Percentiles rank a stretch among this genome's conserved stretches.
Conservation (phyloP, 1,140 invertebrate genomes). For the Chionoecetes opilio region DNA sequence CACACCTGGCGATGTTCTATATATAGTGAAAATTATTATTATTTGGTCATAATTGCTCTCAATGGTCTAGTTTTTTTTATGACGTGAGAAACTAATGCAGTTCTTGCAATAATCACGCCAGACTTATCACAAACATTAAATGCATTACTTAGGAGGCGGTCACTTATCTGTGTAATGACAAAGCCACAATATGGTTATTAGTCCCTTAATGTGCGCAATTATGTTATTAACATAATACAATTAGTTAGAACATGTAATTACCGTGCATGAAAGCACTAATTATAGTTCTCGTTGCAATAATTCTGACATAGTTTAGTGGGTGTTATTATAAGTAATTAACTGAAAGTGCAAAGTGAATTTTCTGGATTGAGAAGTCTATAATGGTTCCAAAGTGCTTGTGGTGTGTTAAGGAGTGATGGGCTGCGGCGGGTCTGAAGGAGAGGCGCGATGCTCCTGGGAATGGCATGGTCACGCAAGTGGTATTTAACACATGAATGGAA, state of each 20-base stretch:
- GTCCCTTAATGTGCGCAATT: not conserved
- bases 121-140: not conserved
- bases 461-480: not conserved
- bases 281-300: not conserved
- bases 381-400: not conserved
- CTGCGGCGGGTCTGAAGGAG: not conserved
- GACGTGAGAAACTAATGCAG: not conserved
- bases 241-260: not conserved
- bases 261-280: not conserved
- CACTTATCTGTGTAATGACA: not conserved
- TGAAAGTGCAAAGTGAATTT: not conserved
- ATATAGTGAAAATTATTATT: not conserved
- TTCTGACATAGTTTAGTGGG: not conserved
- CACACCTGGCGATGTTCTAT: not conserved
- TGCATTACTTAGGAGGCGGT: not conserved
- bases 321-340: not conserved
- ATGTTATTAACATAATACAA: not conserved
- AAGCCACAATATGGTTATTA: not conserved
- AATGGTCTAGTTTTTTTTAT: not conserved
- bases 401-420: not conserved
- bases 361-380: not conserved
- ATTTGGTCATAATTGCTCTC: not conserved
- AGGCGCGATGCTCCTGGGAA: not conserved
- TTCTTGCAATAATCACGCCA: not conserved
- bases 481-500: too few species aligned